These are phyloP conservation scores for Trypoxylus dichotomus DNA, from an alignment of 1,140 invertebrate species.

Conservation along the genomic window DNA sequence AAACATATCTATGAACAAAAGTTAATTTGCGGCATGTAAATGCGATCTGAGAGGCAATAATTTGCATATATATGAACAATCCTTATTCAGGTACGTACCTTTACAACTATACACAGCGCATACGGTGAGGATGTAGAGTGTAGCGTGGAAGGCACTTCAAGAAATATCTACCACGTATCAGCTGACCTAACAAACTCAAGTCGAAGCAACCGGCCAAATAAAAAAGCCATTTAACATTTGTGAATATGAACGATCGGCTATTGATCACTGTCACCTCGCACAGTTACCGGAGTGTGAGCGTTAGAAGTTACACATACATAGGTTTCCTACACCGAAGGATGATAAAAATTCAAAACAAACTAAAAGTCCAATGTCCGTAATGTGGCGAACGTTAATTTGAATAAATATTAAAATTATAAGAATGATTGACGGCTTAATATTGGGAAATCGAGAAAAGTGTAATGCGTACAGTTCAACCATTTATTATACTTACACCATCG, in stretches of 20 bases:
- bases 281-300: neutral
- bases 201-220: conserved; percentile 13
- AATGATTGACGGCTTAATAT: conserved; percentile 8
- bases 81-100: conserved; percentile 27
- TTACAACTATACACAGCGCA: neutral
- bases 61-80: conserved; percentile 34
- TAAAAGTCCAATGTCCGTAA: neutral
- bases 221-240: conserved; percentile 29
- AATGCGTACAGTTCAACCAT: neutral
- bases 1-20: conserved; percentile 27
- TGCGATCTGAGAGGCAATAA: conserved; percentile 30
- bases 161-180: neutral
- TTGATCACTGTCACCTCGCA: conserved; percentile 29
- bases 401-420: conserved; percentile 14
- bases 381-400: conserved; percentile 1
- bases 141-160: neutral
- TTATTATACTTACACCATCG: neutral
- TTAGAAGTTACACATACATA: neutral
- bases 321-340: neutral
- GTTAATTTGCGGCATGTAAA: conserved; percentile 32
- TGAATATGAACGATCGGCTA: conserved; percentile 28
- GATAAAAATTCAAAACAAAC: conserved; percentile 12
- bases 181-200: neutral
- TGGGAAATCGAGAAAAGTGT: conserved; percentile 3
- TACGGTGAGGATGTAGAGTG: neutral